Conservation (phyloP, 2,113 vertebrate genomes). For the Tor tambroides region DNA sequence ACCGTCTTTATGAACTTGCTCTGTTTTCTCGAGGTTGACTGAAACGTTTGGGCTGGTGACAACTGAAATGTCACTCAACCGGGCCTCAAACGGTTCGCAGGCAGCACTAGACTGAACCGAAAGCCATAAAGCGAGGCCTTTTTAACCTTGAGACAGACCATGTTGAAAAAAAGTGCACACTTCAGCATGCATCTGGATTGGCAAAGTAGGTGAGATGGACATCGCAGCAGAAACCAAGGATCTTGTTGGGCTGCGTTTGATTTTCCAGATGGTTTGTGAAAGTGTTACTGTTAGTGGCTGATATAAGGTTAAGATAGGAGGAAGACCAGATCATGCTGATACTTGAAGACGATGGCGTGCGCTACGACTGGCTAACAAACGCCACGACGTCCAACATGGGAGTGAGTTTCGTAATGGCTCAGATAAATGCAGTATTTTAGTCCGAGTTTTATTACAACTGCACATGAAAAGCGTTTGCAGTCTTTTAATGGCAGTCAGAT, state of each 20-base stretch:
- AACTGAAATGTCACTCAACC: conserved; percentile 36
- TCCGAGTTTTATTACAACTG: background rate
- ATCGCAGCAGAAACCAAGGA: background rate
- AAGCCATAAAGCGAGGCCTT: conserved; percentile 8
- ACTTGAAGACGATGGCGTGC: background rate
- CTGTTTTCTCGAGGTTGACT: background rate
- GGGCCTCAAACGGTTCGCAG: background rate
- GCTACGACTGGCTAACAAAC: background rate
- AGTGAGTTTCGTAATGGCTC: background rate
- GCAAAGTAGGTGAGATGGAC: background rate
- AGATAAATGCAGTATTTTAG: conserved; percentile 14
- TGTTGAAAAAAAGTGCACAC: background rate
- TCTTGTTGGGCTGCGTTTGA: background rate
- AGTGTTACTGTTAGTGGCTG: background rate
- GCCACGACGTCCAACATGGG: background rate
- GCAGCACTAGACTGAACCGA: background rate
- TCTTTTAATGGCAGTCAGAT: background rate
- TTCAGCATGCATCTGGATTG: background rate
- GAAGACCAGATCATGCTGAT: conserved; percentile 10
- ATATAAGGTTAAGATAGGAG: background rate
- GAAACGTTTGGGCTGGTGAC: conserved; percentile 24
- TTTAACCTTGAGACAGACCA: background rate
- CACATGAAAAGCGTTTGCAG: background rate
- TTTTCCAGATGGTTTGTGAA: background rate
- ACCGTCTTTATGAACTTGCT: conserved; percentile 16